Evolutionary conservation across 2,888 invertebrate genomes (phyloP).

Genomic region (Lypha dubia): DNA sequence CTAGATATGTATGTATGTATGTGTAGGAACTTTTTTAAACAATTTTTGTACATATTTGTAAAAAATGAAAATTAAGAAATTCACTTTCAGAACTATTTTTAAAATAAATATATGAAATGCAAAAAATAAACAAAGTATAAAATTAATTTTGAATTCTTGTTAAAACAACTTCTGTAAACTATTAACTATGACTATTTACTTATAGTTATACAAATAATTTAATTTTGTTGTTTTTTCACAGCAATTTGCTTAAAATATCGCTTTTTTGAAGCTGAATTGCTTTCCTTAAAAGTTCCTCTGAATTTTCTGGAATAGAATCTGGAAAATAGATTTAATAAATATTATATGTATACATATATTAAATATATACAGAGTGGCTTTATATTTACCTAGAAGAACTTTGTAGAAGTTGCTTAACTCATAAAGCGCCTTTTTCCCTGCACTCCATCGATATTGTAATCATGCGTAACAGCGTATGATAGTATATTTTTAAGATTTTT

Average conservation of each 20-base stretch:
- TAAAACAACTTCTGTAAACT: background rate
- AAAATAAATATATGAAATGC: too few relatives aligned
- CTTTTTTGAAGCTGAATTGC: background rate
- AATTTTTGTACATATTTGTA: background rate
- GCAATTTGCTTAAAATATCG: background rate
- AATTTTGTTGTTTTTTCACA: background rate
- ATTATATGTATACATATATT: background rate
- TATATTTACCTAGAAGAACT: too few relatives aligned
- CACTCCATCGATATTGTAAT: background rate
- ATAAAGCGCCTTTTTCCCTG: background rate
- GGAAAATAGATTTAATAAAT: background rate
- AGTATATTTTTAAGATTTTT: background rate
- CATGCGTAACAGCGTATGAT: background rate
- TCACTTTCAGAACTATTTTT: too few relatives aligned
- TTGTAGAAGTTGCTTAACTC: too few relatives aligned
- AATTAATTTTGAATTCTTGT: background rate
- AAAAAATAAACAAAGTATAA: constrained; percentile 1
- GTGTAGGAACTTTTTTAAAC: too few relatives aligned
- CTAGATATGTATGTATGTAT: background rate
- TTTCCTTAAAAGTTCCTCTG: background rate
- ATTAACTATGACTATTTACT: background rate
- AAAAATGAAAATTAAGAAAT: too few relatives aligned
- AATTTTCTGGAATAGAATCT: background rate
- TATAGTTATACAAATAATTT: background rate
- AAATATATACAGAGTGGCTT: background rate